A percentile compares a stretch with the other conserved stretches of the same genome.
These are phyloP conservation scores for Phenganax subtilis DNA, from an alignment of 92 coral and sea anemone species.

Conservation along the genomic window DNA sequence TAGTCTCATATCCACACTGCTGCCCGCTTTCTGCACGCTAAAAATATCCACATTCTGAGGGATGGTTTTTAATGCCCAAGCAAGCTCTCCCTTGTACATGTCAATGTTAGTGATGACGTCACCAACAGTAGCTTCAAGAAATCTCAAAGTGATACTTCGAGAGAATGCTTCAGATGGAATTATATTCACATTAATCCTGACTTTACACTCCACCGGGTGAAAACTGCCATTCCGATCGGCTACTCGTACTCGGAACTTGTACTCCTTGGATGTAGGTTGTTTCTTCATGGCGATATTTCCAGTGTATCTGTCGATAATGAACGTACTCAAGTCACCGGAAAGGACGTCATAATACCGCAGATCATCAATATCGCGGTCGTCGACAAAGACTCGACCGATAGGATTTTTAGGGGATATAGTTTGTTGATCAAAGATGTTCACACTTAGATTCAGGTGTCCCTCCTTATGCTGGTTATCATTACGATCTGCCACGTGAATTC, in stretches of 20 bases:
- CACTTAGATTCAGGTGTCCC: constrained; percentile 59
- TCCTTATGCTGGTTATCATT: constrained; percentile 81
- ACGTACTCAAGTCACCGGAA: constrained; percentile 52
- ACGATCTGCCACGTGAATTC: constrained; percentile 63
- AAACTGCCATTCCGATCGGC: constrained; percentile 61
- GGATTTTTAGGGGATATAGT: constrained; percentile 70
- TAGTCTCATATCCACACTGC: constrained; percentile 67
- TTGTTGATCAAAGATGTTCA: constrained; percentile 52
- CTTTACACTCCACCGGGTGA: constrained; percentile 63
- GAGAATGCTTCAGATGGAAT: constrained; percentile 67
- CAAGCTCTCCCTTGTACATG: constrained; percentile 60
- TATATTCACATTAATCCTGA: constrained; percentile 53
- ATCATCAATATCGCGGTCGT: constrained; percentile 84
- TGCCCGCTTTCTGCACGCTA: constrained; percentile 65
- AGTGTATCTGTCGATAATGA: constrained; percentile 57
- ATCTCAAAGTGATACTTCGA: constrained; percentile 75
- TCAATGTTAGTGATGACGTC: constrained; percentile 52
- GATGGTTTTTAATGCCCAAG: constrained; percentile 54
- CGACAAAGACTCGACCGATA: constrained; percentile 78
- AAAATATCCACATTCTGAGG: constrained; percentile 75
- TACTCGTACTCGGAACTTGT: constrained; percentile 57
- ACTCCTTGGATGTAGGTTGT: constrained; percentile 58
- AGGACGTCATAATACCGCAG: constrained; percentile 56
- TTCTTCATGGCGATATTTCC: constrained; percentile 65
- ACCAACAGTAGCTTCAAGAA: constrained; percentile 49